A percentile compares a stretch with the other conserved stretches of the same genome.
Conservation (phyloP, 2,113 vertebrate species). For the Heliornis fulica region DNA sequence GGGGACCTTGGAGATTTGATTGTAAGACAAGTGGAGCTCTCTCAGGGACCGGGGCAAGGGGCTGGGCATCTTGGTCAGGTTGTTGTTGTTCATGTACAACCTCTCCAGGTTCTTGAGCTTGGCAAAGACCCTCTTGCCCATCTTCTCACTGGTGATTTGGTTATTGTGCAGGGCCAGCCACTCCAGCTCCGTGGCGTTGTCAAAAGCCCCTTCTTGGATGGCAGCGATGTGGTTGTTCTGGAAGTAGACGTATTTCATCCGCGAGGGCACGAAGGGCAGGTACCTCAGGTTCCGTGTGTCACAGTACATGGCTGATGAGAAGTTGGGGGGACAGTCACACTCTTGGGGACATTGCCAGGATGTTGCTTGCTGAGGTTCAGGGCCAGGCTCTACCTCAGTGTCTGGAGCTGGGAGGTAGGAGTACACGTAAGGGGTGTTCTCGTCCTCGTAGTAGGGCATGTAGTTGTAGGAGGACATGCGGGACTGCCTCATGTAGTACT, state of each 20-base stretch:
- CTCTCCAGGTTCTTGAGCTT: conserved; percentile 84
- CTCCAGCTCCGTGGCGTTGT: conserved; percentile 87
- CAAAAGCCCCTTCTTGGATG: conserved; percentile 85
- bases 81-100: conserved; percentile 93
- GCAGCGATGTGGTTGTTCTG: conserved; percentile 88
- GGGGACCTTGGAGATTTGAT: conserved; percentile 84
- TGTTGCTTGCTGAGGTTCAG: background rate
- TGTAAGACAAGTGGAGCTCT: conserved; percentile 88
- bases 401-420: conserved; percentile 30
- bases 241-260: conserved; percentile 93
- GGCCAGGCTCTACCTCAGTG: background rate
- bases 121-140: conserved; percentile 84
- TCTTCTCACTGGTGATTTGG: conserved; percentile 81
- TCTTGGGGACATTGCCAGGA: conserved; percentile 84
- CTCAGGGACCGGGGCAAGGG: conserved; percentile 84
- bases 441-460: conserved; percentile 75
- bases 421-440: conserved; percentile 56
- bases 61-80: conserved; percentile 85
- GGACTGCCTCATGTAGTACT: conserved; percentile 77
- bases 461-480: conserved; percentile 73
- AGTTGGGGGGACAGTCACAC: conserved; percentile 92
- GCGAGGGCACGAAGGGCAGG: conserved; percentile 86
- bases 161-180: conserved; percentile 94
- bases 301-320: conserved; percentile 93
- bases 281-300: conserved; percentile 85